A percentile compares a stretch with the other conserved stretches of the same genome.
Conservation (phyloP, 2,888 invertebrate species). For the Harpalus rufipes region DNA sequence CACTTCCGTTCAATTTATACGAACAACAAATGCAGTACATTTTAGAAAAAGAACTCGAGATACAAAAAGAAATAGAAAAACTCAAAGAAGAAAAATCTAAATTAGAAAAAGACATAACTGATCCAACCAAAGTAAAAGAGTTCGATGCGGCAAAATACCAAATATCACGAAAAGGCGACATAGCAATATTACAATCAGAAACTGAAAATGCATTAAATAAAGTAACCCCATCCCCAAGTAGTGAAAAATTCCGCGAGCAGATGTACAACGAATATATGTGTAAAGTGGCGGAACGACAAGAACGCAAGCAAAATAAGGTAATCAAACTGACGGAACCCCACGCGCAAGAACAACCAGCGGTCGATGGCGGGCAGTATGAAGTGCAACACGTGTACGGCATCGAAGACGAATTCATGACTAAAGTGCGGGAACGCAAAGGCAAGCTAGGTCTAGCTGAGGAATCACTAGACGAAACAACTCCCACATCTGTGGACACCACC, state of each 20-base stretch:
- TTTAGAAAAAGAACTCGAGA: constrained; percentile 83
- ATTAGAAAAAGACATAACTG: constrained; percentile 68
- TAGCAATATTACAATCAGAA: constrained; percentile 73
- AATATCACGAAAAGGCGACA: constrained; percentile 78
- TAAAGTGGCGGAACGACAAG: constrained; percentile 88
- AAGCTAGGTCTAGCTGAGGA: constrained; percentile 84
- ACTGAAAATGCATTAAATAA: constrained; percentile 69
- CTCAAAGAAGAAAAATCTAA: constrained; percentile 80
- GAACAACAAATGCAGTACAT: constrained; percentile 84
- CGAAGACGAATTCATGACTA: constrained; percentile 88
- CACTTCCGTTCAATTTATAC: constrained; percentile 83
- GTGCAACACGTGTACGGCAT: constrained; percentile 79
- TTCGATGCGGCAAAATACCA: constrained; percentile 76
- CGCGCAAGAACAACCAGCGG: constrained; percentile 72
- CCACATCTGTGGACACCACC: constrained; percentile 73
- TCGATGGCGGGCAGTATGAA: constrained; percentile 70
- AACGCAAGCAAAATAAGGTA: constrained; percentile 88
- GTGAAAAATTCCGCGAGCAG: constrained; percentile 86
- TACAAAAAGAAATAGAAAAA: constrained; percentile 82
- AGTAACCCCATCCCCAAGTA: constrained; percentile 75
- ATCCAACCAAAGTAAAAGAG: constrained; percentile 5
- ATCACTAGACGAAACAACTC: constrained; percentile 76
- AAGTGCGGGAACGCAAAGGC: constrained; percentile 85
- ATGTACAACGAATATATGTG: constrained; percentile 92
- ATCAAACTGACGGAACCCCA: constrained; percentile 82